Conservation (phyloP, 1,140 invertebrate species). For the Ectropis grisescens region DNA sequence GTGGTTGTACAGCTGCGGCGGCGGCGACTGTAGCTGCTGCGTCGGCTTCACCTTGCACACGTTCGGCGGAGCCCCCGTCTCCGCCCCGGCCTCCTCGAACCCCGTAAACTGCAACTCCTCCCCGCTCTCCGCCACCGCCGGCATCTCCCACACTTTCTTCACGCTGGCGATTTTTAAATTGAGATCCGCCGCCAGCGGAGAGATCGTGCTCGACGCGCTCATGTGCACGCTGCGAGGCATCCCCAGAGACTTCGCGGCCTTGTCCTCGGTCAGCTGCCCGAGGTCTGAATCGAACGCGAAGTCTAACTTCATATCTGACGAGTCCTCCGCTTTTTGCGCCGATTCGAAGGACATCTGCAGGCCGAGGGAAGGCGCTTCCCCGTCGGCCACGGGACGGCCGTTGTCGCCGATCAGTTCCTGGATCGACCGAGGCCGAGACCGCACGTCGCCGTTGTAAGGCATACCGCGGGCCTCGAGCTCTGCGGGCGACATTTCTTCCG, state of each 20-base stretch:
- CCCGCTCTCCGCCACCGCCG: slow-evolving; percentile 73
- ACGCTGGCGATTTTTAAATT: slow-evolving; percentile 95
- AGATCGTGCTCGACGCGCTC: slow-evolving; percentile 64
- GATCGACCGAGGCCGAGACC: slow-evolving; percentile 47
- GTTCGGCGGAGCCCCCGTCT: slow-evolving; percentile 50
- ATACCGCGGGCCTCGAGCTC: slow-evolving; percentile 52
- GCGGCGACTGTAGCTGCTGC: slow-evolving; percentile 71
- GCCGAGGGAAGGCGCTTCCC: slow-evolving; percentile 34
- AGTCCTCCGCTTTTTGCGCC: slow-evolving; percentile 79
- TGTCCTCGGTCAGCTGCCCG: slow-evolving; percentile 83
- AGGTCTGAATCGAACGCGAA: slow-evolving; percentile 89
- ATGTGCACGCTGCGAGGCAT: slow-evolving; percentile 77
- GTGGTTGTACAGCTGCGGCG: slow-evolving; percentile 69
- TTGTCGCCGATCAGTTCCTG: slow-evolving; percentile 59
- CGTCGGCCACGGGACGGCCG: slow-evolving; percentile 37
- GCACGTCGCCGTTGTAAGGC: slow-evolving; percentile 54
- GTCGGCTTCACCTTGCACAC: slow-evolving; percentile 69
- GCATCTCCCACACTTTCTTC: slow-evolving; percentile 90
- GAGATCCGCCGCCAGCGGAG: slow-evolving; percentile 79
- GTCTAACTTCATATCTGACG: slow-evolving; percentile 90
- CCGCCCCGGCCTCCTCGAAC: slow-evolving; percentile 51
- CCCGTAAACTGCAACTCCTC: slow-evolving; percentile 54
- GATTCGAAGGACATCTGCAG: slow-evolving; percentile 59
- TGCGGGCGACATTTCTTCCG: slow-evolving; percentile 40
- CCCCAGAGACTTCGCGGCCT: slow-evolving; percentile 72